phyloP scores from a whole-genome alignment of 2,797 vertebrate genomes.

The Kryptolebias ocellatus region DNA sequence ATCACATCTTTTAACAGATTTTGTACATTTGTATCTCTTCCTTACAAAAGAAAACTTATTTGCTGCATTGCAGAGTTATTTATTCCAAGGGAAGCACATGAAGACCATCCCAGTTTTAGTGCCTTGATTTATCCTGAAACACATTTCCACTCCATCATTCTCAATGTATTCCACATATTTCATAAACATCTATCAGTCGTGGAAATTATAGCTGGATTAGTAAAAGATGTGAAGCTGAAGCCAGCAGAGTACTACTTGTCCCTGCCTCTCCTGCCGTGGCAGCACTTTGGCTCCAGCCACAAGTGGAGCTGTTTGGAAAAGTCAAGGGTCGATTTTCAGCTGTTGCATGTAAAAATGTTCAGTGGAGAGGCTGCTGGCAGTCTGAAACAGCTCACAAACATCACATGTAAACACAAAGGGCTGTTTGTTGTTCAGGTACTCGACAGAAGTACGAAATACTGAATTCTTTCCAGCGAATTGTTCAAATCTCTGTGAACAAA shows the following conservation, averaged over 20 bases:
- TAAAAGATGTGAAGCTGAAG: background rate
- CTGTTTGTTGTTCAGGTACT: background rate
- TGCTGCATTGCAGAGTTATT: too few species aligned
- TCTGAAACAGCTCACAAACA: background rate
- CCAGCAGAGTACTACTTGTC: background rate
- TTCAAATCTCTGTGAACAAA: background rate
- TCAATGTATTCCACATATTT: background rate
- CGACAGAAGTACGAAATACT: background rate
- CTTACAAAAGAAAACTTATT: too few species aligned
- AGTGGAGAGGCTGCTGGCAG: slow-evolving; percentile 6
- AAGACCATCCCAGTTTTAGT: too few species aligned
- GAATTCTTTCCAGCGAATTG: background rate
- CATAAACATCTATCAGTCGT: background rate
- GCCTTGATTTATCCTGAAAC: background rate
- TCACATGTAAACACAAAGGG: background rate
- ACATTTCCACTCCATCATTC: background rate
- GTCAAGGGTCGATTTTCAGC: slow-evolving; percentile 25
- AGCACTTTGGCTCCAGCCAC: background rate
- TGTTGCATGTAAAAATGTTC: slow-evolving; percentile 2
- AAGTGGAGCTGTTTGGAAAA: slow-evolving; percentile 24
- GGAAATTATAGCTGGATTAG: background rate
- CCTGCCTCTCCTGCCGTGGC: background rate
- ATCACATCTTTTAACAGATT: too few species aligned
- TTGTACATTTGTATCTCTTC: too few species aligned
- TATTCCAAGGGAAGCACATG: too few species aligned